Evolutionary conservation across 2,888 invertebrate species (phyloP), one percentile per base, ranked within the genome.

Genomic region (Xestia sexstrigata): DNA sequence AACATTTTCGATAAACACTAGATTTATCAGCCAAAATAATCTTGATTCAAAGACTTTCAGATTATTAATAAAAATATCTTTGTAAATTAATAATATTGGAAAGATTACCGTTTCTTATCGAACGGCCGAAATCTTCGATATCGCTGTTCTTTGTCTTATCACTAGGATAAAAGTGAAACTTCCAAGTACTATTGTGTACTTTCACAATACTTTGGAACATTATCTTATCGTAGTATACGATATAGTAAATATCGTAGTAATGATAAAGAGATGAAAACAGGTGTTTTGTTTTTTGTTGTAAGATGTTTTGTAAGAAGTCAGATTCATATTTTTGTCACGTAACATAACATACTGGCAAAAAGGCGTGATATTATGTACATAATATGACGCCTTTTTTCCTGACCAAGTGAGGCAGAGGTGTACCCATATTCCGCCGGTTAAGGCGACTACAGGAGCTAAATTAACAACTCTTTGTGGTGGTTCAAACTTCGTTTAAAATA

Each of bases 221-320:
- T 88, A 88, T 87, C 88, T 88, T 87, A 88, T 88, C 88, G 11
- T 8, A 7, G 13, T 72, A 81, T 87, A 81, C 72, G 76, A 78
- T 86, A 90, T 94, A 95, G 95, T 95, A 95, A 95, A 95, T 92
- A 94, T 82, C 90, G 93, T 95, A 95, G 95, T 95, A 94, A 87
- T 79, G 90, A 90, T 89, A 91, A 92, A 85, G 76, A 65, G 67
- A 62, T 76, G 15, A 42, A 60, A 85, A 83, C 89, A 87, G 88
- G 89, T 89, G 88, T 83, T 88, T 87, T 89, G 82, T 87, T 86
- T 35, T 89, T 83, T 49, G 23, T 68, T 68, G 23, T 74, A 77
- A 62, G 65, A 63, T 76, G n/a, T 47, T 15, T 78, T 60, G 42
- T 74, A 76, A 65, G 67, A 65, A 73, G 17, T 35, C 15, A 17